Evolutionary conservation across 2,888 invertebrate genomes (phyloP), one percentile per base, ranked within the genome.

Genomic region (Andrena fulva): DNA sequence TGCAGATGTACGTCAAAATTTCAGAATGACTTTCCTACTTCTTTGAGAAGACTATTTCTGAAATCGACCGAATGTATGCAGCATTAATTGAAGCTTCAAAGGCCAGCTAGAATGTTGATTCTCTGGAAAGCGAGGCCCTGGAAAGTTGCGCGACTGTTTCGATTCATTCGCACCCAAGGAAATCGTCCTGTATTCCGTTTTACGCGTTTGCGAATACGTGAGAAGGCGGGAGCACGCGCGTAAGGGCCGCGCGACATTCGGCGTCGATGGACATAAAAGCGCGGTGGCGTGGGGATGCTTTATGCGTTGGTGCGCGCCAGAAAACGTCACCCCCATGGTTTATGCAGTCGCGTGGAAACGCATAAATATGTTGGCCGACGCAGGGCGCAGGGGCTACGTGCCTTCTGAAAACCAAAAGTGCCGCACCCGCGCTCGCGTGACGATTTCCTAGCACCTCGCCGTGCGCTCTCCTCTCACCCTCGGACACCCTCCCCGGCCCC

Each of bases 301-400:
- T 87, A 85, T 74, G 87, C 77, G 76, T 63, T 48, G 42, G 71
- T n/a, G 69, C 63, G 24, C 48, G 62, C 62, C 52, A 2, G 64
- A 33, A 50, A 48, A 64, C 60, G 68, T 63, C 62, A 33, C 24
- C 48, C 63, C 56, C 67, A 77, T 79, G 80, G 82, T 87, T 87
- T 87, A 87, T 87, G 86, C 80, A 87, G 77, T 77, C 82, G 73
- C 73, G 75, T 62, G 78, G 76, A 76, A 82, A 87, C 70, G 72
- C 77, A 87, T 87, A 87, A 87, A 87, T 87, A 86, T 86, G 63
- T 70, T 69, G 72, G 75, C 20, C 59, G 56, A 67, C 62, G 31
- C 52, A 42, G 71, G 42, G 72, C 77, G 27, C 76, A 29, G 69
- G 60, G 33, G 52, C 70, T 85, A 79, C 79, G 79, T 79, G 80